Percentiles rank a stretch among this genome's conserved stretches.
Conservation (phyloP, 2,113 vertebrate species). For the Alaudala cheleensis region DNA sequence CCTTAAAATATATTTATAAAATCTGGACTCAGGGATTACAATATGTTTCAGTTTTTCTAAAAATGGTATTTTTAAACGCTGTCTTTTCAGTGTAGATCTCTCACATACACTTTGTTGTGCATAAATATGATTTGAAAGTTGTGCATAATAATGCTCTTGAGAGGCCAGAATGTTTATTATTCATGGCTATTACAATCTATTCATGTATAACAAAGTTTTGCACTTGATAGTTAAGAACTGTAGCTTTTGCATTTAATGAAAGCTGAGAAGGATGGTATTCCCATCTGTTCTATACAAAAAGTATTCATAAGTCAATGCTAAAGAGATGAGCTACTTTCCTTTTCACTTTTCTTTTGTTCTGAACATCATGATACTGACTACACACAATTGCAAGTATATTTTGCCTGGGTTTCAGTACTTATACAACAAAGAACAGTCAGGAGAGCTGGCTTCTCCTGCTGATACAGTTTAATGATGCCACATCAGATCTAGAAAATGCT, state of each 20-base stretch:
- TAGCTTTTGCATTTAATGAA: not conserved
- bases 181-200: not conserved
- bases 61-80: not conserved
- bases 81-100: not conserved
- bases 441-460: not conserved
- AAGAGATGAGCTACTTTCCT: not conserved
- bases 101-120: not conserved
- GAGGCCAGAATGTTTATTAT: constrained; percentile 20
- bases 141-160: constrained; percentile 13
- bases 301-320: not conserved
- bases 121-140: constrained; percentile 5
- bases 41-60: not conserved
- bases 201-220: not conserved
- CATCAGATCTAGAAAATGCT: not conserved
- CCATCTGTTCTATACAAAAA: not conserved
- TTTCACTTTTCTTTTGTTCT: not conserved
- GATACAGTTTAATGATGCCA: not conserved
- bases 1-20: not conserved
- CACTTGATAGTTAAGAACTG: not conserved
- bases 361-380: not conserved
- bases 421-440: not conserved
- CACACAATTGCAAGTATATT: not conserved
- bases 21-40: not conserved
- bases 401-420: not conserved
- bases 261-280: not conserved